Percentiles rank a stretch among this genome's conserved stretches.
Conservation (phyloP, 2,797 vertebrate genomes). For the Neopelma chrysocephalum region DNA sequence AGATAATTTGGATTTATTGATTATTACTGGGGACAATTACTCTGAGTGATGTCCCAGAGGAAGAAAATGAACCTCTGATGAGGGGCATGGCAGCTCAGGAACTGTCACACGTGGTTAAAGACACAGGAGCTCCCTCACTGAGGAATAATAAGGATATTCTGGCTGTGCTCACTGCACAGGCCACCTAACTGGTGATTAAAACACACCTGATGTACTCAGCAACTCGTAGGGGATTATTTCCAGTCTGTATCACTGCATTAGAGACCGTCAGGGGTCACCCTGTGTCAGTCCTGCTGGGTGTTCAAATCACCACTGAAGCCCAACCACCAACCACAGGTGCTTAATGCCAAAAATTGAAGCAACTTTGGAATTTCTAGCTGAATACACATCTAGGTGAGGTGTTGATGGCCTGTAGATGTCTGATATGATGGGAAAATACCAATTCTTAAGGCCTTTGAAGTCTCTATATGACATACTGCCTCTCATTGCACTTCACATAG, state of each 20-base stretch:
- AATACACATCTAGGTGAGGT: background rate
- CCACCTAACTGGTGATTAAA: background rate
- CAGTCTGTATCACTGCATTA: background rate
- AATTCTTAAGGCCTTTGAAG: background rate
- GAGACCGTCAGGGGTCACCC: background rate
- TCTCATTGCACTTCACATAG: background rate
- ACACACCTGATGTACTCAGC: background rate
- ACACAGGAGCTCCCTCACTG: background rate
- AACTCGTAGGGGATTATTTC: background rate
- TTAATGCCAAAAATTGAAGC: background rate
- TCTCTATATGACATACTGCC: background rate
- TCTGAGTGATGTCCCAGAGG: conserved; percentile 54
- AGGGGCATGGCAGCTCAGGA: background rate
- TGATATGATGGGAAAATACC: background rate
- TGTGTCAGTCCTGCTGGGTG: no score
- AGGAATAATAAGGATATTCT: background rate
- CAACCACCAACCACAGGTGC: background rate
- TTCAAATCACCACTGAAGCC: background rate
- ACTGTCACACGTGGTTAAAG: conserved; percentile 20
- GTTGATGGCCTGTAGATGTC: background rate
- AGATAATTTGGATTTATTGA: conserved; percentile 72
- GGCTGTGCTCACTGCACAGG: background rate
- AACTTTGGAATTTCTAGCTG: background rate
- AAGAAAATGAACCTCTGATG: conserved; percentile 41
- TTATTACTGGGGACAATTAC: conserved; percentile 67